Percentiles rank a stretch among this genome's conserved stretches.
These are phyloP conservation scores for Uria aalge DNA, from an alignment of 2,113 vertebrate species.

Conservation along the genomic window DNA sequence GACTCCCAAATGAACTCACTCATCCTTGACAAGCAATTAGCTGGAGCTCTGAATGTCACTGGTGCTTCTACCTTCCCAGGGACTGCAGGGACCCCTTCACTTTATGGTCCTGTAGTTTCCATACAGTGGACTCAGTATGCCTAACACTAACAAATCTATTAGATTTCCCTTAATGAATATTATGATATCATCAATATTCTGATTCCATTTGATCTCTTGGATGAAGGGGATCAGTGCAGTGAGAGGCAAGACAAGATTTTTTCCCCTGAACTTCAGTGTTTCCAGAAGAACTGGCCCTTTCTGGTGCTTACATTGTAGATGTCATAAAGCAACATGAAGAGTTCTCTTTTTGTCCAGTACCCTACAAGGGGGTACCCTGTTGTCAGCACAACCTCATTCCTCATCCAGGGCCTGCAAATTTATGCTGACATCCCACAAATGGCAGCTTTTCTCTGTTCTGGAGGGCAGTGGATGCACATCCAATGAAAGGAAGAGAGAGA, in stretches of 20 bases:
- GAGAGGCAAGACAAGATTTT: not conserved
- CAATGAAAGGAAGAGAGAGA: not conserved
- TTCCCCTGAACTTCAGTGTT: not conserved
- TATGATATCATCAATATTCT: not conserved
- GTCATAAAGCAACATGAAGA: not conserved
- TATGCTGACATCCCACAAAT: not conserved
- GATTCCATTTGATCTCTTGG: not conserved
- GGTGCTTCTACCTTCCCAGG: not conserved
- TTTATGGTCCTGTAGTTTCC: not conserved
- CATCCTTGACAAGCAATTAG: not conserved
- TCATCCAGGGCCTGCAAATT: not conserved
- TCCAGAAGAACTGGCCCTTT: not conserved
- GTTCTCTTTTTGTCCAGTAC: not conserved
- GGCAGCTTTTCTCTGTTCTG: not conserved
- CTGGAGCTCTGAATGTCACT: not conserved
- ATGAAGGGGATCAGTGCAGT: not conserved
- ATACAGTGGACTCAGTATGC: too few species aligned
- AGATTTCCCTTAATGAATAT: not conserved
- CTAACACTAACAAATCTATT: not conserved
- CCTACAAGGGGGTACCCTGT: rapidly evolving
- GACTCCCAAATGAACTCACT: not conserved
- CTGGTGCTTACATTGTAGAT: not conserved
- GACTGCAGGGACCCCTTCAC: not conserved
- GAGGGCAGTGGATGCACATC: not conserved
- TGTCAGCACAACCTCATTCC: not conserved